These are phyloP conservation scores for Synergus japonicus DNA, from an alignment of 2,888 invertebrate genomes.

Conservation along the genomic window DNA sequence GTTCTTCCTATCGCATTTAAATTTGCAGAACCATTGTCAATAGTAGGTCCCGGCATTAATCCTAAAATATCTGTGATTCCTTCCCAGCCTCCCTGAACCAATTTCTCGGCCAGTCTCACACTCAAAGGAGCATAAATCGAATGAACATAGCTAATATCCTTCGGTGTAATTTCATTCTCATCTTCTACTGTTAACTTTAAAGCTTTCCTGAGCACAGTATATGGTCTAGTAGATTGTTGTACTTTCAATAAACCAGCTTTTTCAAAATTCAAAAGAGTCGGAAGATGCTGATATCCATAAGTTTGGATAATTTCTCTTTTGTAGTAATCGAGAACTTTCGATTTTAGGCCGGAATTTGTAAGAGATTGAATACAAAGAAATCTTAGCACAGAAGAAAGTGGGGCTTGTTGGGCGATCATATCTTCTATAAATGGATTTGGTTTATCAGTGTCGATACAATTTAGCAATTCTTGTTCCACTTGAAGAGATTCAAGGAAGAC, in stretches of 20 bases:
- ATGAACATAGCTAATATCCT: constrained; percentile 94
- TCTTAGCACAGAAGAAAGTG: constrained; percentile 90
- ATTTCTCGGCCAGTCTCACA: constrained; percentile 90
- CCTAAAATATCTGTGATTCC: constrained; percentile 91
- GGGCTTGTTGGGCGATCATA: constrained; percentile 90
- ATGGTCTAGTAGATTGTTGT: constrained; percentile 86
- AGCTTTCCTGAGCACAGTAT: constrained; percentile 88
- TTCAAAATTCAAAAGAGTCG: constrained; percentile 91
- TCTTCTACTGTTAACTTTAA: constrained; percentile 93
- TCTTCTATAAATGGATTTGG: constrained; percentile 94
- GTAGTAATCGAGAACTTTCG: constrained; percentile 87
- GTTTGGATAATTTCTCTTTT: constrained; percentile 88
- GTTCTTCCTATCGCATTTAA: constrained; percentile 57
- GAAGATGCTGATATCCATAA: constrained; percentile 91
- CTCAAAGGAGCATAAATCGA: constrained; percentile 96
- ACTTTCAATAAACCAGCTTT: constrained; percentile 88
- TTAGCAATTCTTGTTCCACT: constrained; percentile 94
- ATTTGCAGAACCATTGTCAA: constrained; percentile 71
- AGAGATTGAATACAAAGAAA: constrained; percentile 95
- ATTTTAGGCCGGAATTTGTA: constrained; percentile 95
- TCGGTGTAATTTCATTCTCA: constrained; percentile 88
- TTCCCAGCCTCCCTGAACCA: constrained; percentile 87
- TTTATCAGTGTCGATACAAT: constrained; percentile 95
- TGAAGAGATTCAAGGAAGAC: constrained; percentile 89
- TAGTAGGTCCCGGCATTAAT: constrained; percentile 87